Conservation (phyloP, 2,113 vertebrate species). For the Nothoprocta pentlandii region DNA sequence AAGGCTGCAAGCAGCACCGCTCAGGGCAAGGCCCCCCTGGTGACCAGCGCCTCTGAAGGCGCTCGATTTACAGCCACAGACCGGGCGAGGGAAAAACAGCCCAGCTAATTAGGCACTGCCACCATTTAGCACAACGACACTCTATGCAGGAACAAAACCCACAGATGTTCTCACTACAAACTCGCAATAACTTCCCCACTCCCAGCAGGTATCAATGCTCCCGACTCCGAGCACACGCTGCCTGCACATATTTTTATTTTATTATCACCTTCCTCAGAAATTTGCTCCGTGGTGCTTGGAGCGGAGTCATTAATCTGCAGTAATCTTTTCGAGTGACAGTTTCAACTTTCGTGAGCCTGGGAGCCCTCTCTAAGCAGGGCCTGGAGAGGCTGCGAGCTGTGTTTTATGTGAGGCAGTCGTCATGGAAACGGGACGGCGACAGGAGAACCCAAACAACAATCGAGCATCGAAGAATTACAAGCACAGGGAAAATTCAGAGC, state of each 20-base stretch:
- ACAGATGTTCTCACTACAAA: neutral
- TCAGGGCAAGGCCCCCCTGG: rapidly evolving
- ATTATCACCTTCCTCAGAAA: constrained; percentile 47
- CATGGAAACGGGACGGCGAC: neutral
- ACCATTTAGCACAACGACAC: neutral
- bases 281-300: neutral
- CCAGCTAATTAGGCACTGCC: neutral
- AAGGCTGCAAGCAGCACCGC: neutral
- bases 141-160: neutral
- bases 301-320: constrained; percentile 55
- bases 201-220: constrained; percentile 2
- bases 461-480: constrained; percentile 41
- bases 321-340: constrained; percentile 57
- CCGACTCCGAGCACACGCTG: neutral
- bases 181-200: neutral
- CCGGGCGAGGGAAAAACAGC: rapidly evolving
- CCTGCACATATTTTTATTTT: constrained; percentile 37
- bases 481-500: constrained; percentile 31
- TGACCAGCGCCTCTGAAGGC: neutral
- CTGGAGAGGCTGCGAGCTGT: neutral
- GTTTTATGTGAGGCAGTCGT: constrained; percentile 55
- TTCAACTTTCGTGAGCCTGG: constrained; percentile 55
- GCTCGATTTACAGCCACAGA: neutral
- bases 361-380: constrained; percentile 7
- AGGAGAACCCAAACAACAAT: constrained; percentile 53